Percentiles rank a stretch among this genome's conserved stretches.
Conservation (phyloP, 2,888 invertebrate genomes). For the Cosmia trapezina region DNA sequence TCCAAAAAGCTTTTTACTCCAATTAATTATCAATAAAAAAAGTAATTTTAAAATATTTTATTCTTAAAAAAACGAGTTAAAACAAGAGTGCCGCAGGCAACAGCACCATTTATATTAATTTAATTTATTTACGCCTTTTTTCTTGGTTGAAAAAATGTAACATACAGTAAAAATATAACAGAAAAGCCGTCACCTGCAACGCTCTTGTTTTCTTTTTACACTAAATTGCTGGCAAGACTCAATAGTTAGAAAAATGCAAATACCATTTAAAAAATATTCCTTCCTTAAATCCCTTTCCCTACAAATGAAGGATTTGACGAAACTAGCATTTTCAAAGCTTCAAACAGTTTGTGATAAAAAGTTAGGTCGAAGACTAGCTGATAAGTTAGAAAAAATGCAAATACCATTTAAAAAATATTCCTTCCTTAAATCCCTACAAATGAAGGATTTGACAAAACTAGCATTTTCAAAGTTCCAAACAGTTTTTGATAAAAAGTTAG, state of each 20-base stretch:
- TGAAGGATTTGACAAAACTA: not conserved
- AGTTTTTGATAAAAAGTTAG: conserved; percentile 16
- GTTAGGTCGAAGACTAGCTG: conserved; percentile 8
- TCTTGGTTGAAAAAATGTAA: conserved; percentile 54
- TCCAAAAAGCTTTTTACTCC: no score
- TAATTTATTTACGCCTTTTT: not conserved
- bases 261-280: not conserved
- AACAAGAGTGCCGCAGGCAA: conserved; percentile 65
- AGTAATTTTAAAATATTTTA: not conserved
- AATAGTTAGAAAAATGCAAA: conserved; percentile 7
- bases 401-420: not conserved
- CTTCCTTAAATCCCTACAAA: not conserved
- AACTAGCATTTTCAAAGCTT: conserved; percentile 5
- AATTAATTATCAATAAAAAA: not conserved
- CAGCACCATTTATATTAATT: not conserved
- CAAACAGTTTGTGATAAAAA: conserved; percentile 5
- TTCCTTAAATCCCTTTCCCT: no score
- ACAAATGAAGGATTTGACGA: not conserved
- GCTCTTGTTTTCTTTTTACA: conserved; percentile 53
- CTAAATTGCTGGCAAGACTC: conserved; percentile 56
- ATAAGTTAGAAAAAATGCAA: not conserved
- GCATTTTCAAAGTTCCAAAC: conserved; percentile 2
- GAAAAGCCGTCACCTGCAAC: conserved; percentile 49
- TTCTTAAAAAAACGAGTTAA: conserved; percentile 3
- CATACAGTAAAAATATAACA: not conserved